Base-by-base conservation (phyloP, 1,140 invertebrate genomes). In the Hydropsyche tenuis region DNA sequence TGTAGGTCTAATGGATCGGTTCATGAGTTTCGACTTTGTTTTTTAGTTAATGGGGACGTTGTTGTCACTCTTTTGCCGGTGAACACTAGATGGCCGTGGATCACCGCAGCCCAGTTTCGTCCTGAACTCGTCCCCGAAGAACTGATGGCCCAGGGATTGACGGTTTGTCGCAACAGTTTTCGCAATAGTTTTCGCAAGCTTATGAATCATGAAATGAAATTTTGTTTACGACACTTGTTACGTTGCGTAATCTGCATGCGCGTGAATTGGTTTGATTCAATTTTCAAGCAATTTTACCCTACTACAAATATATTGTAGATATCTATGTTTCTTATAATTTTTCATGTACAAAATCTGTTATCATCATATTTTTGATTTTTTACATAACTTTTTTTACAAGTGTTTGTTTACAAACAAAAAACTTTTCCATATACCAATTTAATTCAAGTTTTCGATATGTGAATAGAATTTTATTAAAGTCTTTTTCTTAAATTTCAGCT, bases 101-200 rank as follows among this genome's bases (percentile, higher is more conserved):
- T 97, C 63, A 96, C 94, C 11, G 93, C 94, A 75, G 95, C 95
- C 68, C 89, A 90, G 82, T 97, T 97, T 85, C 89, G 94, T 78
- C 94, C 95, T 75, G 94, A 97, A 88, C 86, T 97, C 73, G 95
- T 97, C 65, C 95, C 95, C 70, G 95, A 97, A 84, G 95, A 97
- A 85, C 84, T 97, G 20, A 97, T 97, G 95, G 94, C 94, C 66
- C 93, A 95, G 86, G 93, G 93, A 37, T 84, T 96, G 78, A 96
- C 94, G 69, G 94, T 96, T 86, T 88, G 87, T 42, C 16, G 3
- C 16, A 16, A 65, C 37, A 11, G n/a, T n/a, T 43, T 43, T 60
- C 22, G 2, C 9, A 37, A n/a, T n/a, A n/a, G n/a, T 37, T 9
- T 37, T 37, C 9, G 30, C 9, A 37, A 37, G 30, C 3, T 4